Evolutionary conservation across 2,113 vertebrate genomes (phyloP).

Genomic region (Poecile atricapillus): DNA sequence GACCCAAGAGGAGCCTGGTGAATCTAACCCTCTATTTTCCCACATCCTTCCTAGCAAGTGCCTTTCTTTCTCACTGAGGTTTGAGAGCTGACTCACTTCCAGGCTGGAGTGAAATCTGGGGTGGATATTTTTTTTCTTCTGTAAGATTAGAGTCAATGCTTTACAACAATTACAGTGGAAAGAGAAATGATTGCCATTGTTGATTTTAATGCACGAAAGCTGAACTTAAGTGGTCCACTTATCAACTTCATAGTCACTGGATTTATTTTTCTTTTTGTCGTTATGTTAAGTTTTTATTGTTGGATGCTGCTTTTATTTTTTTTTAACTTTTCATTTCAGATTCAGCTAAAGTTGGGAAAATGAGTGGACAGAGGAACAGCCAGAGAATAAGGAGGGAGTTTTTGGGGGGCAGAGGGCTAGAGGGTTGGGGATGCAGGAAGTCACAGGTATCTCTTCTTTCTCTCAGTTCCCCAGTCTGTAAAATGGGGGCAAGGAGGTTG

Average conservation of each 20-base stretch:
- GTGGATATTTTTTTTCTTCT: not conserved
- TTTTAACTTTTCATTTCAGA: not conserved
- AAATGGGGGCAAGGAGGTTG: not conserved
- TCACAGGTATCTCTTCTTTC: not conserved
- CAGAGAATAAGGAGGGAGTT: not conserved
- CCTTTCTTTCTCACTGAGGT: constrained; percentile 34
- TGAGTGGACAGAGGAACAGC: not conserved
- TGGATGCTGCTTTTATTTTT: not conserved
- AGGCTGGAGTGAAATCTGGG: constrained; percentile 13
- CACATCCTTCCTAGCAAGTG: constrained; percentile 47
- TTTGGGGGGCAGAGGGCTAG: not conserved
- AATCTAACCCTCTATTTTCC: constrained; percentile 61
- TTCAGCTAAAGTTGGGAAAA: not conserved
- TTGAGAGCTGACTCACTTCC: constrained; percentile 44
- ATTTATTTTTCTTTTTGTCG: not conserved
- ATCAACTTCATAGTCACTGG: not conserved
- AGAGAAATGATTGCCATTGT: not conserved
- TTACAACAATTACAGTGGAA: not conserved
- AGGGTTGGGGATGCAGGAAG: not conserved
- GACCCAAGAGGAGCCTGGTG: constrained; percentile 55
- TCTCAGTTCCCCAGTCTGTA: not conserved
- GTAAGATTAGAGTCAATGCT: not conserved
- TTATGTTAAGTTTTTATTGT: not conserved
- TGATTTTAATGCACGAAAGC: not conserved
- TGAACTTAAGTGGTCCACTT: constrained; percentile 15